These are phyloP conservation scores for Phylloscopus trochilus DNA, from an alignment of 2,113 vertebrate species.

Conservation along the genomic window DNA sequence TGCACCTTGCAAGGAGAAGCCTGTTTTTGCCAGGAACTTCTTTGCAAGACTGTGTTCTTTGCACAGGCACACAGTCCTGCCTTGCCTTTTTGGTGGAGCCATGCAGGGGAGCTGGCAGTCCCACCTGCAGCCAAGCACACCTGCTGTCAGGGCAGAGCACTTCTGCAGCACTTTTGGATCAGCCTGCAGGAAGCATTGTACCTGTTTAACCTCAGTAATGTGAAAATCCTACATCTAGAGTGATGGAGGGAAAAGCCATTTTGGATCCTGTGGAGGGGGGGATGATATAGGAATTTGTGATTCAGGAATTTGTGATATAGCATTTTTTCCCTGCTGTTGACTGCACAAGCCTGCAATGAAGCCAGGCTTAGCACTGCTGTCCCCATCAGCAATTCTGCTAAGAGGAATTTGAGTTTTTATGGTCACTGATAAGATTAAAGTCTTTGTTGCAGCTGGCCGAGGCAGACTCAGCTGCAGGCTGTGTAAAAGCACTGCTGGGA, in stretches of 20 bases:
- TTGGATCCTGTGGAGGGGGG: not conserved
- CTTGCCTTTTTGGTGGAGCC: rapidly evolving
- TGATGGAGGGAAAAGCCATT: not conserved
- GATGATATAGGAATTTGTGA: not conserved
- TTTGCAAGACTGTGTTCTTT: not conserved
- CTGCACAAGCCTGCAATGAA: constrained; percentile 1
- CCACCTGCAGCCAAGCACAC: not conserved
- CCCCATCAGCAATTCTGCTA: constrained; percentile 60
- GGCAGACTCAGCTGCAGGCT: constrained; percentile 1
- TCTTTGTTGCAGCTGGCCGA: constrained; percentile 27
- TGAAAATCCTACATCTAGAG: not conserved
- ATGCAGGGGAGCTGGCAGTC: not conserved
- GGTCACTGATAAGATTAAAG: constrained; percentile 68
- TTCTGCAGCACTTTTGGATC: not conserved
- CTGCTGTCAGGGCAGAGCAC: not conserved
- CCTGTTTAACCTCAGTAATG: not conserved
- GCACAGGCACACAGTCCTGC: not conserved
- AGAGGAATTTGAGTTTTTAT: constrained; percentile 64
- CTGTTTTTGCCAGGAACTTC: not conserved
- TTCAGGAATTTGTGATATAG: constrained; percentile 47
- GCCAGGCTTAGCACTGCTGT: constrained; percentile 58
- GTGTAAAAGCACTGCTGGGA: not conserved
- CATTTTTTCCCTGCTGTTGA: constrained; percentile 15
- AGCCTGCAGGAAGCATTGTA: not conserved
- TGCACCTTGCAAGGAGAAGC: not conserved